Evolutionary conservation across 2,797 vertebrate genomes (phyloP), one percentile per base, ranked within the genome.

Genomic region (Tarsius wallacei): DNA sequence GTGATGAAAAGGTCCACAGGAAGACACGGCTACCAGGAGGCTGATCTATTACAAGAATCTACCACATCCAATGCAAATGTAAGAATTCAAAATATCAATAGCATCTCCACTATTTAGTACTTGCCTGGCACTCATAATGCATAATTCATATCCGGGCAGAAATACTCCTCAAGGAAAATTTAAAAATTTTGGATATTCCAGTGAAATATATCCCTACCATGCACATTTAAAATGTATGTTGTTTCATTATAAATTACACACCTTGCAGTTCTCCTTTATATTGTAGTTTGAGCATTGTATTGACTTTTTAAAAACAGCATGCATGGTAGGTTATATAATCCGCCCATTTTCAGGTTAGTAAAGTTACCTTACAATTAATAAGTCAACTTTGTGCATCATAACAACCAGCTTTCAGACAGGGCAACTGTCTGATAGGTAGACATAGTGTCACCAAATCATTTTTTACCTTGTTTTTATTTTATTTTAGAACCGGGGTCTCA

Each of bases 121-220:
- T 59, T 91, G 55, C 42, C 87, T 68, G 36, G 22, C 19, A 55
- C 17, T 15, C 64, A 59, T 2, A 42, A 11, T 59, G 19, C 28
- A 47, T 55, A 90, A 87, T 47, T 80, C 57, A 76, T 10, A 31
- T 51, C 74, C 26, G 17, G 14, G 26, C 57, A 63, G 49, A 16
- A 22, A 36, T 13, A 53, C n/a, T 33, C 42, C 31, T 36, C 59
- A 42, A 6, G 11, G 47, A 59, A 21, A 77, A 61, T 47, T 91
- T 90, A 26, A 73, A 63, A 24, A 94, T 70, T 96, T 95, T 55
- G 51, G n/a, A 31, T 81, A 9, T 94, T 59, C 51, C 59, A 66
- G 31, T 49, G n/a, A 97, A 91, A 91, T 16, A 68, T 1, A 90
- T 42, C 36, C 66, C 42, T 26, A n/a, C 8, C 22, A 81, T n/a